Evolutionary conservation across 2,888 invertebrate genomes (phyloP).

Genomic region (Myathropa florea): DNA sequence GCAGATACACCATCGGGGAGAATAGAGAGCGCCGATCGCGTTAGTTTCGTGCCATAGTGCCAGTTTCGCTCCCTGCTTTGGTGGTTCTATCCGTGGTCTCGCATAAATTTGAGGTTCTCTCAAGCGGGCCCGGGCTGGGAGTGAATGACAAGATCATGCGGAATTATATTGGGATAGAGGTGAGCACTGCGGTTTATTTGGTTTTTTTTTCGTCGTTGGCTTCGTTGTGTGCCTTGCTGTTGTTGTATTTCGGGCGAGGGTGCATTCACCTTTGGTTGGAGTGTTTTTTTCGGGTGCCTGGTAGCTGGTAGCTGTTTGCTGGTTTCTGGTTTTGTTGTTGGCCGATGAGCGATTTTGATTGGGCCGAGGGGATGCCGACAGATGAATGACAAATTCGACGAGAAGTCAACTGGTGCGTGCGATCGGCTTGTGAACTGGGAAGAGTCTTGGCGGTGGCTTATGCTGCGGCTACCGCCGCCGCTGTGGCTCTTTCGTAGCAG

Average conservation of each 20-base stretch:
- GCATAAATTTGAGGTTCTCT: constrained; percentile 56
- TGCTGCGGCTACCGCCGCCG: background rate
- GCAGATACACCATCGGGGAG: too few species aligned
- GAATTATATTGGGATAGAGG: constrained; percentile 50
- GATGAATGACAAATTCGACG: constrained; percentile 17
- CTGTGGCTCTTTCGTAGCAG: too few species aligned
- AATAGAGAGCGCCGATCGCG: too few species aligned
- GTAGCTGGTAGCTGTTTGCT: constrained; percentile 25
- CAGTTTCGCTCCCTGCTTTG: constrained; percentile 27
- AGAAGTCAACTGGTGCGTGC: constrained; percentile 11
- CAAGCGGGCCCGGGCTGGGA: constrained; percentile 2
- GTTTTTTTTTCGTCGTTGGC: background rate
- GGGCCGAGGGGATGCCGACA: constrained; percentile 3
- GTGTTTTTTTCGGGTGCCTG: background rate
- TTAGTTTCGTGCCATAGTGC: background rate
- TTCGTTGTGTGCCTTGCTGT: background rate
- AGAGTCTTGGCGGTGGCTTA: background rate
- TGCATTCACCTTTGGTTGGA: constrained; percentile 44
- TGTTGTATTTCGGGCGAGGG: constrained; percentile 21
- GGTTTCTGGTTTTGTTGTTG: constrained; percentile 42
- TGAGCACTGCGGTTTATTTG: constrained; percentile 35
- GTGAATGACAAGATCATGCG: constrained; percentile 64
- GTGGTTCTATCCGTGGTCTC: constrained; percentile 28
- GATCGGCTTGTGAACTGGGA: constrained; percentile 21
- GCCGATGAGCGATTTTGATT: constrained; percentile 24